Evolutionary conservation across 2,113 vertebrate species (phyloP), one percentile per base, ranked within the genome.

Genomic region (Ahaetulla prasina): DNA sequence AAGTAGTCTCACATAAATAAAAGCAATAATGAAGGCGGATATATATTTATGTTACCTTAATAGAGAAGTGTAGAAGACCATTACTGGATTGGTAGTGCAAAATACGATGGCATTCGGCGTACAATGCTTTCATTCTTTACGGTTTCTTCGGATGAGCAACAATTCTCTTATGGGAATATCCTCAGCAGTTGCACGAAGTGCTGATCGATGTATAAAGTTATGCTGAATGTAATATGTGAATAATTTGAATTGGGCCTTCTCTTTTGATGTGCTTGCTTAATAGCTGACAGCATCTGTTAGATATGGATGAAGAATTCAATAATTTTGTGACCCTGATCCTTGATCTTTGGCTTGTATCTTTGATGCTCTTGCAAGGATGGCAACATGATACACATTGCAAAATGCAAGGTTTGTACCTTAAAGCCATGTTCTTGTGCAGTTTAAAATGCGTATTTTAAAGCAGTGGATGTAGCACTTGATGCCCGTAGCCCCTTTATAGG

Each of bases 1-100:
- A 16, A 30, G 8, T 39, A 92, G 63, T 55, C 25, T 35, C 39
- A 84, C 84, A 87, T 84, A 91, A 94, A 53, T 35, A 89, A 95
- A 95, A 89, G 87, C 57, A 20, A 54, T 60, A 92, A 45, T 16
- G 49, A 27, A 0, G 0, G 20, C 45, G 52, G 91, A 25, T 60
- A 7, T 14, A 45, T 35, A 3, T 0, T 60, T 94, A 89, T 52
- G 43, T 92, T 74, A 11, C 11, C 68, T 25, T 39, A 35, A 55
- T 88, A 0, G 55, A 27, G 27, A 84, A 74, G 90, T 90, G 80
- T 91, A 52, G 53, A 2, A 39, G 89, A 53, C n/a, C 7, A 10
- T 63, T 90, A 35, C 4, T 53, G 16, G 50, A 50, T 23, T 52
- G 23, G 35, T 18, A 55, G 35, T 80, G 27, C 25, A 55, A 47